Evolutionary conservation across 2,797 vertebrate genomes (phyloP).

Genomic region (Leucoraja ocellata): DNA sequence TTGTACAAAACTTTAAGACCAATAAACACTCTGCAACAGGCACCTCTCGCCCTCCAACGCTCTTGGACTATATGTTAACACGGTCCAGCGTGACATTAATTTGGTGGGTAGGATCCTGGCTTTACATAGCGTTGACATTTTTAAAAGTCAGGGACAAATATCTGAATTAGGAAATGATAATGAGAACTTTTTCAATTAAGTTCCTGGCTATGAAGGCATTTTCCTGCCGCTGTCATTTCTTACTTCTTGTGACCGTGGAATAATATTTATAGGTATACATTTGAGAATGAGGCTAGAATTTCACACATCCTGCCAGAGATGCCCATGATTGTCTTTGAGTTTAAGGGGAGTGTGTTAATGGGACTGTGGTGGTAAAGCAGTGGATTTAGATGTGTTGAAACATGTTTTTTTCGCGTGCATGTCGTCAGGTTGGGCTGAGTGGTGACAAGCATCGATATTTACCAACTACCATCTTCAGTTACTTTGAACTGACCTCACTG

Average conservation of each 20-base stretch:
- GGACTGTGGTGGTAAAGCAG: too few relatives aligned
- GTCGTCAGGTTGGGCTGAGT: not conserved
- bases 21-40: not conserved
- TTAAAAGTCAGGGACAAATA: not conserved
- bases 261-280: not conserved
- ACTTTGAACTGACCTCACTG: constrained; percentile 40
- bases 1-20: not conserved
- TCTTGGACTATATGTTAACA: not conserved
- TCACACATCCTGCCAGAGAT: not conserved
- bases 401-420: not conserved
- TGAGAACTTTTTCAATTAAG: not conserved
- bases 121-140: not conserved
- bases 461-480: not conserved
- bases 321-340: not conserved
- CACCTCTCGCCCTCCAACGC: not conserved
- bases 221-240: too few relatives aligned
- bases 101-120: not conserved
- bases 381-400: not conserved
- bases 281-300: not conserved
- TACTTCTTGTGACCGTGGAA: not conserved
- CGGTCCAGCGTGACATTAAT: not conserved
- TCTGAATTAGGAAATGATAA: not conserved
- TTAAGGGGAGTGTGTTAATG: not conserved
- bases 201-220: not conserved
- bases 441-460: not conserved